Conservation (phyloP, 2,797 vertebrate species). For the Trematomus bernacchii region DNA sequence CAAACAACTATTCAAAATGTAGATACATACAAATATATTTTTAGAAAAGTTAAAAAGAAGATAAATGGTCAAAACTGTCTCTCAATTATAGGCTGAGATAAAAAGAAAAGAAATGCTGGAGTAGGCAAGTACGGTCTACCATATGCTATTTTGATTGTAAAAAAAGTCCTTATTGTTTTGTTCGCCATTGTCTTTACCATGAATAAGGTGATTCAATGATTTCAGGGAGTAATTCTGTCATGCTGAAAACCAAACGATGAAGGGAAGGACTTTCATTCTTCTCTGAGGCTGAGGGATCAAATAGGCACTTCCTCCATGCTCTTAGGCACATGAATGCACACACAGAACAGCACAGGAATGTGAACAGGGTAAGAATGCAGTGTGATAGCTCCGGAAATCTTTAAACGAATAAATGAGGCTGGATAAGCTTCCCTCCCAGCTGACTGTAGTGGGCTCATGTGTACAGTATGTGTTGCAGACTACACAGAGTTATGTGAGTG, state of each 20-base stretch:
- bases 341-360: constrained; percentile 23
- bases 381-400: constrained; percentile 30
- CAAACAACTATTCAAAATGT: too few species aligned
- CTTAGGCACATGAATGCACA: constrained; percentile 18
- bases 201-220: constrained; percentile 34
- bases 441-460: constrained; percentile 44
- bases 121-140: background rate
- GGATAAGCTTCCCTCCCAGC: constrained; percentile 46
- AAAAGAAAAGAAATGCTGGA: background rate
- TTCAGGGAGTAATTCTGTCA: constrained; percentile 28
- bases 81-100: too few species aligned
- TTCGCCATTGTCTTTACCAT: background rate
- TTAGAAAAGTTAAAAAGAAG: too few species aligned
- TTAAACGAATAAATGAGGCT: constrained; percentile 59
- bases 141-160: constrained; percentile 10
- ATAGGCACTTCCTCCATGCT: constrained; percentile 40
- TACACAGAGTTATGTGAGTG: constrained; percentile 20
- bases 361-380: constrained; percentile 46
- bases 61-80: too few species aligned
- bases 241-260: constrained; percentile 46
- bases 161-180: background rate
- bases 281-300: constrained; percentile 43
- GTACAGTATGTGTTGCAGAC: constrained; percentile 27
- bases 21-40: too few species aligned
- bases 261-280: constrained; percentile 48